Evolutionary conservation across 2,113 vertebrate species (phyloP).

Genomic region (Ceratotherium simum): DNA sequence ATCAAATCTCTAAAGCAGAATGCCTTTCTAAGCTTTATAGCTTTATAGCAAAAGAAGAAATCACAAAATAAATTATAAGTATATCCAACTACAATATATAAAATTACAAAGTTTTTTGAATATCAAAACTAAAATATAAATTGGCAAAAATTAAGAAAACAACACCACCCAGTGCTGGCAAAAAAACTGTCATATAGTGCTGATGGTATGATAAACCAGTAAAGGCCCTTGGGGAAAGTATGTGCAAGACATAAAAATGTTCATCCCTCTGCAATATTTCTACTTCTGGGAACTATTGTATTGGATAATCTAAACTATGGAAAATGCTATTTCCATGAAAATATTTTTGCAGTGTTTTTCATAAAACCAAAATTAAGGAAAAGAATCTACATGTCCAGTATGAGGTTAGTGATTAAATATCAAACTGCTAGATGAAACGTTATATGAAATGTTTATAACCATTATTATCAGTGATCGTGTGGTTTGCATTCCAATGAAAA

Average conservation of each 20-base stretch:
- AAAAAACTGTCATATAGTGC: background rate
- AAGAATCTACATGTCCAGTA: background rate
- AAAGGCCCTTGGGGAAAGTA: background rate
- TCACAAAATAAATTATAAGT: background rate
- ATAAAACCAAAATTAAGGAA: slow-evolving; percentile 13
- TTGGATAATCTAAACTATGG: background rate
- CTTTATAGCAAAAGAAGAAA: background rate
- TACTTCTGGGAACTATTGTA: background rate
- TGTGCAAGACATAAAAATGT: background rate
- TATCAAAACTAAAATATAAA: slow-evolving; percentile 38
- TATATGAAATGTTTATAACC: background rate
- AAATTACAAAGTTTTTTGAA: background rate
- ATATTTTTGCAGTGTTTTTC: slow-evolving; percentile 45
- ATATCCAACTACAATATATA: background rate
- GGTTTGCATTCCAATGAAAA: background rate
- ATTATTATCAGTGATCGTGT: background rate
- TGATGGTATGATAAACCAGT: background rate
- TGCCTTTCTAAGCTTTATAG: slow-evolving; percentile 3
- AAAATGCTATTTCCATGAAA: background rate
- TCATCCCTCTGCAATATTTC: background rate
- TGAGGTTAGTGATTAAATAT: background rate
- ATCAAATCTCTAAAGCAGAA: slow-evolving; percentile 27
- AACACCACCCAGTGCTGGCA: background rate
- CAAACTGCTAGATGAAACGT: background rate
- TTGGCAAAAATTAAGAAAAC: background rate